These are phyloP conservation scores for Grammomys dolichurus DNA, from an alignment of 2,113 vertebrate genomes.

Conservation along the genomic window DNA sequence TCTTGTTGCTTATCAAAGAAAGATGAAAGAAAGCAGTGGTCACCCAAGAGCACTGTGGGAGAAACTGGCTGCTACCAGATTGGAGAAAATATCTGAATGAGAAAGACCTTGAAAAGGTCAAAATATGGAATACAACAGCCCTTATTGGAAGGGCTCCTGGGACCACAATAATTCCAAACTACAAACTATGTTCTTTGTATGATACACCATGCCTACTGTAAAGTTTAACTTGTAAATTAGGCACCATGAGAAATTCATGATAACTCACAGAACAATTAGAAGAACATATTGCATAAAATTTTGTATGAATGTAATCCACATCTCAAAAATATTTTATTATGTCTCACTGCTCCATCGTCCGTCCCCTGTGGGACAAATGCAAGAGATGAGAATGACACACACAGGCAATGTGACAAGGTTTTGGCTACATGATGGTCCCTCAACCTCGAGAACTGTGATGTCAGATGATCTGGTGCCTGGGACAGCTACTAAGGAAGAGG, in stretches of 20 bases:
- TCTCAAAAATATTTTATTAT: not conserved
- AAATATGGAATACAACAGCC: conserved; percentile 14
- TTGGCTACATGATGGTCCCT: not conserved
- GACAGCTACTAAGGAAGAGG: not conserved
- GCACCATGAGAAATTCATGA: not conserved
- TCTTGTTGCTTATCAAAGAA: conserved; percentile 25
- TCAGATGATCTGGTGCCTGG: not conserved
- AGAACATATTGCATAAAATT: not conserved
- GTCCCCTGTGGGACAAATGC: not conserved
- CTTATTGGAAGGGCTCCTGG: not conserved
- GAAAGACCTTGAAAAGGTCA: not conserved
- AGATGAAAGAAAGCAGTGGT: conserved; percentile 11
- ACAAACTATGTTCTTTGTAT: not conserved
- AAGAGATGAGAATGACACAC: not conserved
- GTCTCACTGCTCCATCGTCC: not conserved
- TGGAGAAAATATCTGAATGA: conserved; percentile 24
- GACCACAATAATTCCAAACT: not conserved
- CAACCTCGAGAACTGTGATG: no score
- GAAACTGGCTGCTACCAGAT: not conserved
- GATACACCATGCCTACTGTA: not conserved
- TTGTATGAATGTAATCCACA: not conserved
- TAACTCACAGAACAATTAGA: not conserved
- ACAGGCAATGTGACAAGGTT: not conserved
- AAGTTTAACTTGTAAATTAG: not conserved
- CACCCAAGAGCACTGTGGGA: not conserved